Percentiles rank a stretch among this genome's conserved stretches.
Conservation (phyloP, 2,113 vertebrate genomes). For the Asarcornis scutulata region DNA sequence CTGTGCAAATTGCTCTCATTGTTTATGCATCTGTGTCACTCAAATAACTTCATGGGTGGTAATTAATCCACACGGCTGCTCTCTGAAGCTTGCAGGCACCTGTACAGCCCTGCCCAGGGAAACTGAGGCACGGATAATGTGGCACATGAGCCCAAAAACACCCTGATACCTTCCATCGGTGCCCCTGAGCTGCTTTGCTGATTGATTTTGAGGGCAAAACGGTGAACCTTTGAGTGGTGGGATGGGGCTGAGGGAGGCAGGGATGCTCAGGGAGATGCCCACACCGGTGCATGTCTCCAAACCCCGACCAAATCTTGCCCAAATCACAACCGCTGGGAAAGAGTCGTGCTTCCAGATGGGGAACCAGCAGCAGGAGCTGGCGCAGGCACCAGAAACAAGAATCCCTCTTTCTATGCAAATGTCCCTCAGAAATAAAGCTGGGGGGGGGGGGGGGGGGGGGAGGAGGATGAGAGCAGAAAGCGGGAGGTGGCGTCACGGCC, state of each 20-base stretch:
- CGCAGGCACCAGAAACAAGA: conserved; percentile 30
- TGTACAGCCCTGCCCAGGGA: neutral
- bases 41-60: neutral
- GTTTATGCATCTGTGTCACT: neutral
- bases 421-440: conserved; percentile 55
- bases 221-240: accelerated
- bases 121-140: neutral
- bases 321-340: neutral
- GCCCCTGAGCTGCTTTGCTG: neutral
- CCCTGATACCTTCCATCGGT: accelerated
- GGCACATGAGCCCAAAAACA: accelerated
- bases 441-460: neutral
- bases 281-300: neutral
- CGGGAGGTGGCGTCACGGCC: neutral
- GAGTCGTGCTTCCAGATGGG: conserved; percentile 19
- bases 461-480: neutral
- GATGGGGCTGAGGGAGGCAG: neutral
- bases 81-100: neutral
- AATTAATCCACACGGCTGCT: neutral
- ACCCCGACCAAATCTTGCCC: neutral
- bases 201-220: accelerated
- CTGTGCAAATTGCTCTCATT: neutral
- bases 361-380: neutral
- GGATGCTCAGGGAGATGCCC: neutral
- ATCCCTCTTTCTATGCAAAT: conserved; percentile 60